These are phyloP conservation scores for Epizoanthus stellaris DNA, from an alignment of 92 coral and sea anemone genomes.

Conservation along the genomic window DNA sequence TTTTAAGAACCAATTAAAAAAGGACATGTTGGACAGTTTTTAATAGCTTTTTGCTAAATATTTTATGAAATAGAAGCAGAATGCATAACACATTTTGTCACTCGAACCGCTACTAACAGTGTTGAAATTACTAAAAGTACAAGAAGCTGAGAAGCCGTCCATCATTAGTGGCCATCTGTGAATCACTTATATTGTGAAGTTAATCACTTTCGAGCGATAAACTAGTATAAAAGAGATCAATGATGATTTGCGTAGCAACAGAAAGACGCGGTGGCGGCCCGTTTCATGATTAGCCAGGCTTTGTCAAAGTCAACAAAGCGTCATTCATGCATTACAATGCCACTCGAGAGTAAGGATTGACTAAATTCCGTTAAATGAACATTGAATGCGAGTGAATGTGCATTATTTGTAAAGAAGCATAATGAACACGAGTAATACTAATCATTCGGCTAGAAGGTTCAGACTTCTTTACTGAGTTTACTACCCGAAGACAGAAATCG, in stretches of 20 bases:
- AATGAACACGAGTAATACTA: background rate
- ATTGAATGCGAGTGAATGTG: background rate
- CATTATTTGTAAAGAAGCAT: background rate
- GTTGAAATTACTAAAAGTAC: too few species aligned
- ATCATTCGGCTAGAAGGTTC: background rate
- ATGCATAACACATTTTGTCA: too few species aligned
- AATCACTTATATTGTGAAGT: too few species aligned
- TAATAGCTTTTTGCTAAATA: too few species aligned
- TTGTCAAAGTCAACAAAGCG: slow-evolving; percentile 42
- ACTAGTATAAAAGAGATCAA: background rate
- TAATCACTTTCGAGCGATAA: too few species aligned
- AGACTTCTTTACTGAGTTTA: background rate
- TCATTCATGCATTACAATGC: slow-evolving; percentile 22
- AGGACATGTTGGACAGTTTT: too few species aligned
- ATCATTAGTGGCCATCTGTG: too few species aligned
- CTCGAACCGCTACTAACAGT: too few species aligned
- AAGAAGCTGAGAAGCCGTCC: too few species aligned
- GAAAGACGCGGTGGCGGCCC: slow-evolving; percentile 17
- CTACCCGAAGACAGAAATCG: too few species aligned
- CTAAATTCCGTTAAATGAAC: slow-evolving; percentile 44
- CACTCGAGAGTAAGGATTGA: slow-evolving; percentile 6
- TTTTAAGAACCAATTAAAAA: too few species aligned
- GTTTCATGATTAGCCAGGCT: slow-evolving; percentile 32
- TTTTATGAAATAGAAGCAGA: too few species aligned
- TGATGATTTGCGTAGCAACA: slow-evolving; percentile 33